These are phyloP conservation scores for Acomys russatus DNA, from an alignment of 2,797 vertebrate genomes.

Conservation along the genomic window DNA sequence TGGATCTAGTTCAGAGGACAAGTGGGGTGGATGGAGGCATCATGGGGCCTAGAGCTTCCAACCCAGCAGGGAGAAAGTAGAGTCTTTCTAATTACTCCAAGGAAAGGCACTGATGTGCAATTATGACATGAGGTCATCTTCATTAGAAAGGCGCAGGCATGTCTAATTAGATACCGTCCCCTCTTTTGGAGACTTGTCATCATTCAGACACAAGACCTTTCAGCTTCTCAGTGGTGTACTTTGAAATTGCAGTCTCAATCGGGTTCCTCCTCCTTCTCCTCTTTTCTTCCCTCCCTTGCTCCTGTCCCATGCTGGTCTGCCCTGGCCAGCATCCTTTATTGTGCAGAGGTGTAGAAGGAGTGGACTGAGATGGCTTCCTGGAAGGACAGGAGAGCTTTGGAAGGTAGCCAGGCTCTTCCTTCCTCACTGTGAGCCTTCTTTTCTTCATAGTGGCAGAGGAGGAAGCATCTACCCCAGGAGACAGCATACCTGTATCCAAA, in stretches of 20 bases:
- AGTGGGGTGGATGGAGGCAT: background rate
- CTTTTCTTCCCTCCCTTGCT: background rate
- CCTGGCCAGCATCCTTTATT: background rate
- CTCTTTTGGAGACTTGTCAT: slow-evolving; percentile 80
- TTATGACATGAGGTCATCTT: slow-evolving; percentile 86
- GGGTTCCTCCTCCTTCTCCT: slow-evolving; percentile 34
- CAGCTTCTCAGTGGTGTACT: slow-evolving; percentile 75
- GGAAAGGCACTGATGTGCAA: slow-evolving; percentile 83
- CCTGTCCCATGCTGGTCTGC: background rate
- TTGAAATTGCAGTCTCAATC: slow-evolving; percentile 78
- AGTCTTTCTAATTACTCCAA: slow-evolving; percentile 81
- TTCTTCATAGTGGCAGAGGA: background rate
- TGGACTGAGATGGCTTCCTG: background rate
- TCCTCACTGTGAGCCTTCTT: background rate
- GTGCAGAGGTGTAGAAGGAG: background rate
- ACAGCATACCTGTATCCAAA: background rate
- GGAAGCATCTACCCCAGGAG: background rate
- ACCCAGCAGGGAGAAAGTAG: slow-evolving; percentile 62
- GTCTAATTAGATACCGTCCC: slow-evolving; percentile 83
- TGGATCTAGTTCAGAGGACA: background rate
- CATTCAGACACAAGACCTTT: slow-evolving; percentile 82
- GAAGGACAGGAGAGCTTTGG: background rate
- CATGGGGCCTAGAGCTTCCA: slow-evolving; percentile 70
- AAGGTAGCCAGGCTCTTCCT: background rate
- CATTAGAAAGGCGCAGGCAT: slow-evolving; percentile 74